Base-by-base conservation (phyloP, 1,140 invertebrate species). In the Drosophila pachea region DNA sequence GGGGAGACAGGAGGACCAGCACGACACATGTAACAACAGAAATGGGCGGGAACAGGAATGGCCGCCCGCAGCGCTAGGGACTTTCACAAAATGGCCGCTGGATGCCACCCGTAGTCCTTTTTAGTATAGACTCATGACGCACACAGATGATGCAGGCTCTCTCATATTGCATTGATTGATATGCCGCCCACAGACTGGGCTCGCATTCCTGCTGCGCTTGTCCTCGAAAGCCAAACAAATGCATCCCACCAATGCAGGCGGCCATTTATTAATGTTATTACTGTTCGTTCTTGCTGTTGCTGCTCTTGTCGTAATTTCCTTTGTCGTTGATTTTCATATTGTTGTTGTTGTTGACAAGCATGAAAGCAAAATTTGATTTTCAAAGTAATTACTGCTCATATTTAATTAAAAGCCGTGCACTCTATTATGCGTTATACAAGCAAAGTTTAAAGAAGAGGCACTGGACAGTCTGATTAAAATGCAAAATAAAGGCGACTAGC, bases 121-220 rank as follows among this genome's bases (percentile, higher is more conserved):
- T 54, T 45, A 45, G 43, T 36, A 64, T 56, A 48, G 29, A 66
- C 53, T 65, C 53, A 45, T 55, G 60, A 64, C 62, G 55, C 62
- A 71, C 55, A 43, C 55, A 71, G 69, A 48, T 71, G 68, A 72
- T 68, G 64, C 69, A 68, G 56, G 56, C 22, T 22, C 22, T 54
- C 54, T 71, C 64, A 56, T 52, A 72, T 68, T 61, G 43, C 64
- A 72, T 50, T 72, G 64, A 72, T 68, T 72, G 68, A 72, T 72
- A 52, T 47, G 36, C 31, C 67, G 52, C 36, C 61, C 52, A 68
- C 32, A 16, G 29, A n/a, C 38, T 31, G 40, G 16, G 48, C 11
- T 36, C 29, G 45, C 38, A 40, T 5, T 12, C 47, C 47, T 12
- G 53, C 40, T 31, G 32, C 5, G 11, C 36, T 22, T 56, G 54